Percentiles rank a stretch among this genome's conserved stretches.
Evolutionary conservation across 2,888 invertebrate species (phyloP).

Genomic region (Tuberolachnus salignus): DNA sequence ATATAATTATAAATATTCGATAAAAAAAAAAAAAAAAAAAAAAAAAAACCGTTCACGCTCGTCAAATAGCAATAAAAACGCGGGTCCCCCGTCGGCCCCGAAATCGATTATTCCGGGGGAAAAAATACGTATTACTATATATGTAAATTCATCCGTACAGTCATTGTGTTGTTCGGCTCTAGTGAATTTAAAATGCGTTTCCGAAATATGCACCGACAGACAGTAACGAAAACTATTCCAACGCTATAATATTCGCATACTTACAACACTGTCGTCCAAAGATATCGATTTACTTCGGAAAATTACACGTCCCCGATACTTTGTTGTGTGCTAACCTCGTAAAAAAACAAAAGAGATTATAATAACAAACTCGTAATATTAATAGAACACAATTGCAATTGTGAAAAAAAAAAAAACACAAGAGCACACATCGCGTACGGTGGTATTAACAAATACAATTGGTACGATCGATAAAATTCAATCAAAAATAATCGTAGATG

Average conservation of each 20-base stretch:
- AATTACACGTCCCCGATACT: not conserved
- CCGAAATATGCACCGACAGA: not conserved
- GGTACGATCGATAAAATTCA: too few relatives aligned
- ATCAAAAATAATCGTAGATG: too few relatives aligned
- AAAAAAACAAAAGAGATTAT: not conserved
- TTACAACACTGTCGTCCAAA: not conserved
- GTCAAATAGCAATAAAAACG: not conserved
- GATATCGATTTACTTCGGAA: constrained; percentile 20
- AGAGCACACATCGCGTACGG: too few relatives aligned
- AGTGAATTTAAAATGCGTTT: constrained; percentile 22
- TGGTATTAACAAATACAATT: too few relatives aligned
- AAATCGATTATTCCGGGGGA: not conserved
- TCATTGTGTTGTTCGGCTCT: constrained; percentile 22
- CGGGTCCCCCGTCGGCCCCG: too few relatives aligned
- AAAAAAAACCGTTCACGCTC: not conserved
- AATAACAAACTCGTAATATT: not conserved
- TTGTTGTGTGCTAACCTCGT: not conserved
- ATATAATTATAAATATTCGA: too few relatives aligned
- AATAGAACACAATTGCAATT: not conserved
- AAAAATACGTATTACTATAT: constrained; percentile 26
- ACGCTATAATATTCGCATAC: not conserved
- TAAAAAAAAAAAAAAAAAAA: not conserved
- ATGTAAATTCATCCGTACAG: not conserved
- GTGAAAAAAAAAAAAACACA: not conserved
- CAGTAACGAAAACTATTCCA: constrained; percentile 16